Evolutionary conservation across 2,888 invertebrate genomes (phyloP).

Genomic region (Crepidodera aurea): DNA sequence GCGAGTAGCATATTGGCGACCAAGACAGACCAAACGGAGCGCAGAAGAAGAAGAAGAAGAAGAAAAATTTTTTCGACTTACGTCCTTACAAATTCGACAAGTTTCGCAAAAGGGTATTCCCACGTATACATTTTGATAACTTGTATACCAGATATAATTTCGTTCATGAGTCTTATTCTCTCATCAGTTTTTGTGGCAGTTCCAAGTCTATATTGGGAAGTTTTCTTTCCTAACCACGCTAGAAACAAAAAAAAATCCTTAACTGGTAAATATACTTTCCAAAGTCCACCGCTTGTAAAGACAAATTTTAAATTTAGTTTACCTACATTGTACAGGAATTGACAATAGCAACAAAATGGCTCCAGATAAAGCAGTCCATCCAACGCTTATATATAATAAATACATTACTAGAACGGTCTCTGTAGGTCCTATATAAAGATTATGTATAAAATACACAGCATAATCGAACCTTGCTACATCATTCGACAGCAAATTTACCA

Average conservation of each 20-base stretch:
- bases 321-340: conserved; percentile 51
- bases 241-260: no score
- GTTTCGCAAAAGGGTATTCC: conserved; percentile 85
- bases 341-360: conserved; percentile 54
- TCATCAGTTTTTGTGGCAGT: conserved; percentile 85
- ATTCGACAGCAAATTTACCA: conserved; percentile 71
- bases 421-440: conserved; percentile 58
- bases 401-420: conserved; percentile 66
- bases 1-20: no score
- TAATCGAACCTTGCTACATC: conserved; percentile 87
- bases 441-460: conserved; percentile 33
- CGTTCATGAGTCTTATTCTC: conserved; percentile 87
- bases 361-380: conserved; percentile 57
- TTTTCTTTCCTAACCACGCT: conserved; percentile 71
- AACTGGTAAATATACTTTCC: no score
- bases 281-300: no score
- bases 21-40: no score
- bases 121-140: conserved; percentile 97
- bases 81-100: conserved; percentile 72
- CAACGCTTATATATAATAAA: conserved; percentile 62
- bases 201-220: conserved; percentile 75
- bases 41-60: no score
- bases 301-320: no score
- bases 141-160: conserved; percentile 86
- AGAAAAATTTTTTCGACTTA: conserved; percentile 48